A percentile compares a stretch with the other conserved stretches of the same genome.
These are phyloP conservation scores for Lepidurus apus DNA, from an alignment of 1,140 invertebrate species.

Conservation along the genomic window DNA sequence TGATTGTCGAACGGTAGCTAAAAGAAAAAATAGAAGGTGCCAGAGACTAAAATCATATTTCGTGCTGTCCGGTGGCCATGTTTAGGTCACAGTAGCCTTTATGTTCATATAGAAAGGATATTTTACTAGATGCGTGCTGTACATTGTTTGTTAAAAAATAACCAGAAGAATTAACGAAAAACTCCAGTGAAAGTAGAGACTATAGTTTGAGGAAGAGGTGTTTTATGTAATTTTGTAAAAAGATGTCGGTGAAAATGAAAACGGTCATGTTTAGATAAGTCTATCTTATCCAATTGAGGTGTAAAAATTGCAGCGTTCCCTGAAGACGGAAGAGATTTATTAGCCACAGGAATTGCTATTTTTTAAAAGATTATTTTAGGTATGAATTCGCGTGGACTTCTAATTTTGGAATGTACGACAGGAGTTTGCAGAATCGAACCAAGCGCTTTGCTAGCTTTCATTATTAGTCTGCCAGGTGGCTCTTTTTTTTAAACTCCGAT, in stretches of 20 bases:
- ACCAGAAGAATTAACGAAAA: slow-evolving; percentile 7
- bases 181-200: neutral
- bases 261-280: slow-evolving; percentile 3
- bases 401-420: too few relatives aligned
- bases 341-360: neutral
- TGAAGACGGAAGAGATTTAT: neutral
- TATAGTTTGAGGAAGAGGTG: neutral
- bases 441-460: too few relatives aligned
- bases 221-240: slow-evolving; percentile 3
- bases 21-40: neutral
- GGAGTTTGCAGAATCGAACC: too few relatives aligned
- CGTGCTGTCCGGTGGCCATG: neutral
- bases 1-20: slow-evolving; percentile 6
- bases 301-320: neutral
- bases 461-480: too few relatives aligned
- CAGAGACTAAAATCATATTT: slow-evolving; percentile 5
- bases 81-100: slow-evolving; percentile 11
- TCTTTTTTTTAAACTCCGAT: too few relatives aligned
- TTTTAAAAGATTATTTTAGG: too few relatives aligned
- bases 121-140: neutral
- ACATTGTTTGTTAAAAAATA: slow-evolving; percentile 20
- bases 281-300: neutral
- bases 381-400: too few relatives aligned
- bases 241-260: neutral
- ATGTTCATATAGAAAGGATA: slow-evolving; percentile 20